These are phyloP conservation scores for Parapsyche elsis DNA, from an alignment of 1,140 invertebrate species.

Conservation along the genomic window DNA sequence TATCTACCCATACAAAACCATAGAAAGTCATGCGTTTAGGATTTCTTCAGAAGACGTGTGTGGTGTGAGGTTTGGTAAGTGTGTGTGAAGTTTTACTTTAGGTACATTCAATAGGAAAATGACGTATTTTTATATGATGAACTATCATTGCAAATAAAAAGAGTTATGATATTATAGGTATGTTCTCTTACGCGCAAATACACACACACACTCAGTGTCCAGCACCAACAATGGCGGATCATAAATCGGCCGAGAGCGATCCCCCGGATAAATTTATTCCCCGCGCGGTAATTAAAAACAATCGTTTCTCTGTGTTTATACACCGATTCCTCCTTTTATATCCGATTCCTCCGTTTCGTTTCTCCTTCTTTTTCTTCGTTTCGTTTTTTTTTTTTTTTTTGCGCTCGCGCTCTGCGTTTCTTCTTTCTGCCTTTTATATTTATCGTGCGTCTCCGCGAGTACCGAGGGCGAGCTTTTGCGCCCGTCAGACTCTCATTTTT, in stretches of 20 bases:
- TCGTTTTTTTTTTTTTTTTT: constrained; percentile 6
- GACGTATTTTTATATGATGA: too few species aligned
- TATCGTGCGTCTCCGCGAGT: constrained; percentile 7
- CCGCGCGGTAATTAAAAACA: constrained; percentile 53
- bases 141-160: too few species aligned
- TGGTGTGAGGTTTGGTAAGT: too few species aligned
- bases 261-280: constrained; percentile 52
- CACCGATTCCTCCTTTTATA: constrained; percentile 45
- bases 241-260: constrained; percentile 54
- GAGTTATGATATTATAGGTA: neutral
- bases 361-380: constrained; percentile 30
- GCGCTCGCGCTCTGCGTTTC: constrained; percentile 9
- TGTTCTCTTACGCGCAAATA: neutral
- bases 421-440: constrained; percentile 27
- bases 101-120: too few species aligned
- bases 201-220: neutral
- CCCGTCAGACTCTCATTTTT: constrained; percentile 36
- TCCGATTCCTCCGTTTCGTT: constrained; percentile 39
- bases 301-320: constrained; percentile 51
- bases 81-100: too few species aligned
- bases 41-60: too few species aligned
- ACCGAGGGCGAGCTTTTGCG: constrained; percentile 36
- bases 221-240: constrained; percentile 41
- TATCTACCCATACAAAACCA: too few species aligned
- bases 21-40: too few species aligned